Conservation (phyloP, 2,888 invertebrate genomes). For the Pyrocoelia pectoralis region DNA sequence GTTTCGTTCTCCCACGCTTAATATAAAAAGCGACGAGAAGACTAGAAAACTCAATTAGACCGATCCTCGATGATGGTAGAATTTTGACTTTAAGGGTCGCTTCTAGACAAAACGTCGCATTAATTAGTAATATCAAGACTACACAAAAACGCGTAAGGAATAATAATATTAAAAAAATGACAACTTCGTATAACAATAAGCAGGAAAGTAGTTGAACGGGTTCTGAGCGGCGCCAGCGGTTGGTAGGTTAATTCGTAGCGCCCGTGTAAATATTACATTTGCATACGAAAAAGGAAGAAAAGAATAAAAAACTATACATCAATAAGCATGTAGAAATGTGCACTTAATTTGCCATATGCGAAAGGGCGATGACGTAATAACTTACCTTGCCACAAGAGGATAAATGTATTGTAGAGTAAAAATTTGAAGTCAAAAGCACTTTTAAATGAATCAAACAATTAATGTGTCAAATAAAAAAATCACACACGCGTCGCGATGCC, state of each 20-base stretch:
- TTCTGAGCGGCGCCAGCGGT: slow-evolving; percentile 17
- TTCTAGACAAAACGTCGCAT: slow-evolving; percentile 37
- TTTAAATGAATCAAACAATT: slow-evolving; percentile 34
- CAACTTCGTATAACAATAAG: slow-evolving; percentile 23
- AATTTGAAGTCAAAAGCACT: slow-evolving; percentile 24
- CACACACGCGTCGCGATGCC: slow-evolving; percentile 40
- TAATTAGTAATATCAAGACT: slow-evolving; percentile 41
- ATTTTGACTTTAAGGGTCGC: slow-evolving; percentile 33
- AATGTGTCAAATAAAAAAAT: slow-evolving; percentile 29
- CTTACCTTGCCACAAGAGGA: background rate
- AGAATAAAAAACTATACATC: no score
- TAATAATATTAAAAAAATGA: slow-evolving; percentile 28
- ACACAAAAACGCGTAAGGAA: slow-evolving; percentile 35
- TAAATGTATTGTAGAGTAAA: background rate
- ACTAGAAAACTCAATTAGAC: slow-evolving; percentile 43
- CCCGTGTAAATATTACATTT: no score
- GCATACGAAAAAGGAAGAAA: no score
- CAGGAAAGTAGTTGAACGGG: slow-evolving; percentile 19
- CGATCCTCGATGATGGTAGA: slow-evolving; percentile 38
- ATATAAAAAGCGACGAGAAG: slow-evolving; percentile 39
- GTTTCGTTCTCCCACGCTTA: slow-evolving; percentile 33
- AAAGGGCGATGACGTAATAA: background rate
- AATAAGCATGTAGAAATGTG: background rate
- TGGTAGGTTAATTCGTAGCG: no score
- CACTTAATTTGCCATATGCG: slow-evolving; percentile 6